Evolutionary conservation across 1,140 invertebrate genomes (phyloP).

Genomic region (Phymastichus coffea): DNA sequence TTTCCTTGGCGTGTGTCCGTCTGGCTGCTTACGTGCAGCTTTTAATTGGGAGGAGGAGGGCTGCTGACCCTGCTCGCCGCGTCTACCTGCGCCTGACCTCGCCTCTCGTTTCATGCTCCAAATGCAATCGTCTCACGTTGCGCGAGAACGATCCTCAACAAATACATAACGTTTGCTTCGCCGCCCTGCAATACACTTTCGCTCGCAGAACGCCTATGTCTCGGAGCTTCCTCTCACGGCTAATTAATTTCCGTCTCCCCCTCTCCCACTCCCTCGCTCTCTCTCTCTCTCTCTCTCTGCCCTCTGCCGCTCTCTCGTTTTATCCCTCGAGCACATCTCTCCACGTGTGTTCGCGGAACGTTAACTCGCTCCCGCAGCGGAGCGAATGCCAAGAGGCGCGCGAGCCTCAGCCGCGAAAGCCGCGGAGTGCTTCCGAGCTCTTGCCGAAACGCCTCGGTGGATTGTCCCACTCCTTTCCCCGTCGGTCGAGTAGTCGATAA

Average conservation of each 20-base stretch:
- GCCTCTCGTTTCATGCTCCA: background rate
- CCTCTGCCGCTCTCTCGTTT: background rate
- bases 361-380: background rate
- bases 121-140: background rate
- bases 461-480: too few species aligned
- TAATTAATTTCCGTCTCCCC: conserved; percentile 28
- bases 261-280: conserved; percentile 13
- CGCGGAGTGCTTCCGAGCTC: conserved; percentile 24
- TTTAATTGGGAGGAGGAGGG: too few species aligned
- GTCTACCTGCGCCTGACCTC: too few species aligned
- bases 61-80: too few species aligned
- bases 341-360: conserved; percentile 8
- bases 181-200: background rate
- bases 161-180: background rate
- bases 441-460: too few species aligned
- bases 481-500: too few species aligned
- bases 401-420: conserved; percentile 12
- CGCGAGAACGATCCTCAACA: background rate
- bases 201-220: background rate
- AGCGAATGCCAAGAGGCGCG: background rate
- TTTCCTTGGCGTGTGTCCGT: background rate
- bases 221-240: background rate
- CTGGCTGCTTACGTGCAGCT: too few species aligned
- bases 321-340: conserved; percentile 15
- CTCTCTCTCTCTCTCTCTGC: background rate